These are phyloP conservation scores for Drosophila meridionalis DNA, from an alignment of 2,888 invertebrate genomes.

Conservation along the genomic window DNA sequence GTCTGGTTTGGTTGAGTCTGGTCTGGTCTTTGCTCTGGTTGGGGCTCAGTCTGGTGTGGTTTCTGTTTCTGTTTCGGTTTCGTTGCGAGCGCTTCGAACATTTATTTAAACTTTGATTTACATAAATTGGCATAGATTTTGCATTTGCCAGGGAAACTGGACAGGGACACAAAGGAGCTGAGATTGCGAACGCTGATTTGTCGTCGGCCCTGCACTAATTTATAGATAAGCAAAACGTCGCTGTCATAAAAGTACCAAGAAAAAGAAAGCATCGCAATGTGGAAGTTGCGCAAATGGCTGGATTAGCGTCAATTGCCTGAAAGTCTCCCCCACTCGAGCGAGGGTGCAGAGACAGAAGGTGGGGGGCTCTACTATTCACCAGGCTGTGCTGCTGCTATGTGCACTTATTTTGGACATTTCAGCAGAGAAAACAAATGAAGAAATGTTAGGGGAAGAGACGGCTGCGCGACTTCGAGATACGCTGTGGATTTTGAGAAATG, in stretches of 20 bases:
- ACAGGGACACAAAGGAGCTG: background rate
- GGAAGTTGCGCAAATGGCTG: conserved; percentile 10
- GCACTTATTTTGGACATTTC: background rate
- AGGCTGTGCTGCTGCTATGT: background rate
- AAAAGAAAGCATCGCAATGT: conserved; percentile 1
- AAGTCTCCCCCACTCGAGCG: background rate
- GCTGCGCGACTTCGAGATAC: background rate
- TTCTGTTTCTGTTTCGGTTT: conserved; percentile 22
- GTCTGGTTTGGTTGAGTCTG: conserved; percentile 4
- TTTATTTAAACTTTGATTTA: conserved; percentile 69
- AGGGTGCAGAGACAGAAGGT: background rate
- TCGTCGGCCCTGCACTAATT: conserved; percentile 57
- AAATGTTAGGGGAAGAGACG: background rate
- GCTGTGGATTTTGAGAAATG: background rate
- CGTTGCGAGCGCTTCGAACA: conserved; percentile 36
- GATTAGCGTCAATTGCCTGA: conserved; percentile 21
- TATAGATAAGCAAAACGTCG: conserved; percentile 56
- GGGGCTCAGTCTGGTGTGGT: conserved; percentile 26
- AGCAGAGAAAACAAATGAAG: background rate
- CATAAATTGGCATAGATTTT: conserved; percentile 69
- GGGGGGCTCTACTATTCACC: too few relatives aligned
- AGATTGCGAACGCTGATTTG: conserved; percentile 48
- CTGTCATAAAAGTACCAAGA: conserved; percentile 30
- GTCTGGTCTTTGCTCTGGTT: conserved; percentile 13
- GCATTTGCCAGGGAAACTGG: conserved; percentile 21